phyloP scores from a whole-genome alignment of 2,797 vertebrate species.

The Bovichtus variegatus region DNA sequence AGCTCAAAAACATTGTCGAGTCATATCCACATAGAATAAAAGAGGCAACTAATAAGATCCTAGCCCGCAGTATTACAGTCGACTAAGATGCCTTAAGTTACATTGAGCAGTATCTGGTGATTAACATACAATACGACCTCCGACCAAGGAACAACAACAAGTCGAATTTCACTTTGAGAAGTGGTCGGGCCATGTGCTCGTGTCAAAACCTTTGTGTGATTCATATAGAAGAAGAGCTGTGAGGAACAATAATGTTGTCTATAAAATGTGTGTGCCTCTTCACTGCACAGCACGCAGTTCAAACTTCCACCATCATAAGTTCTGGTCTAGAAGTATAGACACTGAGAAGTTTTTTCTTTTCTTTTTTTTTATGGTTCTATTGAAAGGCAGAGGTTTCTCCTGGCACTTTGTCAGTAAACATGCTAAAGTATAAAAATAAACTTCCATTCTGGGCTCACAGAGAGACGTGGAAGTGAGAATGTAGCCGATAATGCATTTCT shows the following conservation, averaged over 20 bases:
- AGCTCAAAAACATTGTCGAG: background rate
- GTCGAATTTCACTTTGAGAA: background rate
- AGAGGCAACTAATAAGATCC: background rate
- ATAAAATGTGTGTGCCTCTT: background rate
- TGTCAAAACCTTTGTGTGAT: background rate
- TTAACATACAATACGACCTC: background rate
- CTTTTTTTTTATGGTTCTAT: constrained; percentile 3
- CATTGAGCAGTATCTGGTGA: background rate
- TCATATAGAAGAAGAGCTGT: background rate
- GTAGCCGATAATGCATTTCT: background rate
- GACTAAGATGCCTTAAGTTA: background rate
- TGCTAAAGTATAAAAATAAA: constrained; percentile 26
- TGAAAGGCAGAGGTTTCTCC: background rate
- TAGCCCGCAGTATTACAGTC: background rate
- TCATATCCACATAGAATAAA: background rate
- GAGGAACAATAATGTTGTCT: background rate
- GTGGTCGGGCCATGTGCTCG: background rate
- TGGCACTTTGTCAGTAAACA: background rate
- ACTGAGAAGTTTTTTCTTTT: background rate
- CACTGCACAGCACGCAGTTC: background rate
- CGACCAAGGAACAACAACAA: background rate
- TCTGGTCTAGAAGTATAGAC: background rate
- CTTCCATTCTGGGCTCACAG: background rate
- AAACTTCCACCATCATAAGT: background rate
- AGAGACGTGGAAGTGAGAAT: background rate